Evolutionary conservation across 2,888 invertebrate species (phyloP).

Genomic region (Aproaerema taeniolella): DNA sequence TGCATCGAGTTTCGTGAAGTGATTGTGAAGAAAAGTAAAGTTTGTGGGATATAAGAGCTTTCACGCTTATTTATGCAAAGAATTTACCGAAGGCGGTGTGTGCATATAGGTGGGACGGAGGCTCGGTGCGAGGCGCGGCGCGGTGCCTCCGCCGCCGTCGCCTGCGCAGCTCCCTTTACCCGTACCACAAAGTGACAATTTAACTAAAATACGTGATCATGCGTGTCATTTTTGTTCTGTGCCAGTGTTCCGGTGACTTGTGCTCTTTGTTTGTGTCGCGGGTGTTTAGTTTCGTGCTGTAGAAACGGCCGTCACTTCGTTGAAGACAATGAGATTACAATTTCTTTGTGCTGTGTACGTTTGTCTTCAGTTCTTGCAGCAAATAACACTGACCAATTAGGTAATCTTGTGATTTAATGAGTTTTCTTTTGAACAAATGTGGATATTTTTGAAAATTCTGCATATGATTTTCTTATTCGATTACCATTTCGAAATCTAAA

Average conservation of each 20-base stretch:
- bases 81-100: conserved; percentile 72
- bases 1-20: conserved; percentile 50
- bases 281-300: conserved; percentile 38
- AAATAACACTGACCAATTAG: conserved; percentile 36
- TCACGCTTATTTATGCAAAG: conserved; percentile 74
- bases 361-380: conserved; percentile 42
- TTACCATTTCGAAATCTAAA: no score
- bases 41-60: conserved; percentile 52
- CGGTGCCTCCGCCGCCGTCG: conserved; percentile 59
- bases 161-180: conserved; percentile 52
- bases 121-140: conserved; percentile 56
- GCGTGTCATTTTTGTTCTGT: conserved; percentile 36
- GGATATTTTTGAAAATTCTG: no score
- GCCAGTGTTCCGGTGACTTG: conserved; percentile 45
- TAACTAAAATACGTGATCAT: conserved; percentile 45
- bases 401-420: conserved; percentile 42
- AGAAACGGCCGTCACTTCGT: conserved; percentile 26
- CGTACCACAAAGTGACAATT: conserved; percentile 50
- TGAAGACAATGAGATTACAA: conserved; percentile 39
- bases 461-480: no score
- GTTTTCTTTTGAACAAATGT: no score
- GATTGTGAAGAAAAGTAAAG: conserved; percentile 38
- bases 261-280: no score
- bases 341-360: conserved; percentile 59
- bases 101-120: conserved; percentile 59